These are phyloP conservation scores for Marisa cornuarietis DNA, from an alignment of 1,140 invertebrate genomes.

Conservation along the genomic window DNA sequence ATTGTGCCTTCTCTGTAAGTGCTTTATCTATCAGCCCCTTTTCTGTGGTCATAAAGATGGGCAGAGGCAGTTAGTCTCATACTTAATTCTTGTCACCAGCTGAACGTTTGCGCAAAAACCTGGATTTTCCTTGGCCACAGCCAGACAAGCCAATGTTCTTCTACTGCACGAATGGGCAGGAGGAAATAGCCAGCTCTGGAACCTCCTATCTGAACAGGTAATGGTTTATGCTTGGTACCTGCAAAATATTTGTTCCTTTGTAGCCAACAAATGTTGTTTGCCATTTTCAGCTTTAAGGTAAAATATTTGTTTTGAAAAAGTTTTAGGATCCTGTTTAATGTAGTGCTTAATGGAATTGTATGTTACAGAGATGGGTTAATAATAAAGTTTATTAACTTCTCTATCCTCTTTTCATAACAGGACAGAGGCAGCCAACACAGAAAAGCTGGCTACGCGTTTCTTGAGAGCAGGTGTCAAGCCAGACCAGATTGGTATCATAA, in stretches of 20 bases:
- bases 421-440: constrained; percentile 98
- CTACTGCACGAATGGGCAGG: constrained; percentile 95
- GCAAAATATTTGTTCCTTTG: not conserved
- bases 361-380: no score
- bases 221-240: not conserved
- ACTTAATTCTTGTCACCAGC: constrained; percentile 68
- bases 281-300: no score
- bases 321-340: no score
- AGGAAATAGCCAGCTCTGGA: constrained; percentile 98
- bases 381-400: no score
- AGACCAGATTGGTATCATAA: constrained; percentile 99
- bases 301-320: no score
- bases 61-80: no score
- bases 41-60: no score
- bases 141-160: constrained; percentile 99
- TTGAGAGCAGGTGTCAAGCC: constrained; percentile 94
- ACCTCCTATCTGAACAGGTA: constrained; percentile 93
- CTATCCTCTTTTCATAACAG: constrained; percentile 63
- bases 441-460: constrained; percentile 80
- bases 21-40: no score
- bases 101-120: constrained; percentile 86
- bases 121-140: constrained; percentile 98
- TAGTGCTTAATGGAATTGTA: no score
- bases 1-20: no score
- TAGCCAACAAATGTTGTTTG: no score